A percentile compares a stretch with the other conserved stretches of the same genome.
Conservation (phyloP, 2,113 vertebrate genomes). For the Heterotis niloticus region DNA sequence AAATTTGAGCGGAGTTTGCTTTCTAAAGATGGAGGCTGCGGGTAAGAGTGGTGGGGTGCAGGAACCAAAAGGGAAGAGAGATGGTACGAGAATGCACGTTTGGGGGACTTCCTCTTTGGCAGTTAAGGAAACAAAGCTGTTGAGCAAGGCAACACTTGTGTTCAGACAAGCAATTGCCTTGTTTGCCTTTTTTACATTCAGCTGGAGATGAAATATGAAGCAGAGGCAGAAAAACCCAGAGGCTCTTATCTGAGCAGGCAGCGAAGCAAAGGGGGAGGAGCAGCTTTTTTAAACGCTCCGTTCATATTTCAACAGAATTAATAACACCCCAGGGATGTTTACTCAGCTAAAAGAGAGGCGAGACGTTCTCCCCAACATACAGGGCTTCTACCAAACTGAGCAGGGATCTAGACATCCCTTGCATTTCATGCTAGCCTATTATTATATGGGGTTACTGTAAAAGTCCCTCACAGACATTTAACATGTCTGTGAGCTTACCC, state of each 20-base stretch:
- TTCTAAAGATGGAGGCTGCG: too few species aligned
- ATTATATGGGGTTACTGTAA: not conserved
- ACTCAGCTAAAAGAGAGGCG: not conserved
- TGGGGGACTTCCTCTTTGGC: not conserved
- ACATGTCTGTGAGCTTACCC: too few species aligned
- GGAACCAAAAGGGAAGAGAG: not conserved
- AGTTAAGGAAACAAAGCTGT: not conserved
- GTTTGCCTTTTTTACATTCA: not conserved
- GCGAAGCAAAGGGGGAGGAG: not conserved
- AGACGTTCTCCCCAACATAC: not conserved
- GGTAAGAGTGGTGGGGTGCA: too few species aligned
- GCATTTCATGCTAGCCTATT: not conserved
- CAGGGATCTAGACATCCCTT: not conserved
- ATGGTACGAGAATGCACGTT: not conserved
- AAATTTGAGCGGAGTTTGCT: too few species aligned
- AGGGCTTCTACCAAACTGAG: not conserved
- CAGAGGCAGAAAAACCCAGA: not conserved
- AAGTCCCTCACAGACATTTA: not conserved
- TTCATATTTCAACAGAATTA: conserved; percentile 11
- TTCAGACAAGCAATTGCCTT: not conserved
- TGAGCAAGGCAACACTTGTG: not conserved
- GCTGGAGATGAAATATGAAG: too few species aligned
- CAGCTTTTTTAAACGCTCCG: not conserved
- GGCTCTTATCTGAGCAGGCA: not conserved
- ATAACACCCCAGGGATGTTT: conserved; percentile 19